Evolutionary conservation across 2,113 vertebrate genomes (phyloP).

Genomic region (Noturus placidus): DNA sequence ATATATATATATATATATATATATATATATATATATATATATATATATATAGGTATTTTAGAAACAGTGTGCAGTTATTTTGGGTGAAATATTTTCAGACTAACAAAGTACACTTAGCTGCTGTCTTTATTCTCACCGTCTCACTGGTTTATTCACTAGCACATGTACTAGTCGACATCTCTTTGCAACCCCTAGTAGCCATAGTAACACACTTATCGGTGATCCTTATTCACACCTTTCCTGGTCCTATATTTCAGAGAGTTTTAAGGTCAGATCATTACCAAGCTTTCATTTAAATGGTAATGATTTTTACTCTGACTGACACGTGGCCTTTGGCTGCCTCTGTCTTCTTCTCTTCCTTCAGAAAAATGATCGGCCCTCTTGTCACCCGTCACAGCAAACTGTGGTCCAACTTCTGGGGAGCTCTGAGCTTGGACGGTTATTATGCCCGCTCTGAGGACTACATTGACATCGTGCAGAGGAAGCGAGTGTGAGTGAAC

Average conservation of each 20-base stretch:
- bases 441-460: conserved; percentile 97
- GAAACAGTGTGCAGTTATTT: not conserved
- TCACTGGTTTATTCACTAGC: not conserved
- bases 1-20: no score
- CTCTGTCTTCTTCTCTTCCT: conserved; percentile 45
- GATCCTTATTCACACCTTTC: not conserved
- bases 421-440: conserved; percentile 90
- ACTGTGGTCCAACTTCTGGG: conserved; percentile 99
- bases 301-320: conserved; percentile 57
- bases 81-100: not conserved
- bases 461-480: conserved; percentile 95
- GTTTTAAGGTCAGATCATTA: not conserved
- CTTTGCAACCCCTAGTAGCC: not conserved
- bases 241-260: not conserved
- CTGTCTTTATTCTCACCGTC: not conserved
- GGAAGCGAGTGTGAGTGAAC: conserved; percentile 88
- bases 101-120: not conserved
- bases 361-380: conserved; percentile 92
- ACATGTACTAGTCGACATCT: not conserved
- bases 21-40: no score
- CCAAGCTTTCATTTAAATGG: conserved; percentile 22
- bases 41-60: no score
- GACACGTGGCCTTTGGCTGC: conserved; percentile 42
- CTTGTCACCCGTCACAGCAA: conserved; percentile 92
- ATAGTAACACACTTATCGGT: not conserved